These are phyloP conservation scores for Dexiosoma caninum DNA, from an alignment of 2,888 invertebrate species.

Conservation along the genomic window DNA sequence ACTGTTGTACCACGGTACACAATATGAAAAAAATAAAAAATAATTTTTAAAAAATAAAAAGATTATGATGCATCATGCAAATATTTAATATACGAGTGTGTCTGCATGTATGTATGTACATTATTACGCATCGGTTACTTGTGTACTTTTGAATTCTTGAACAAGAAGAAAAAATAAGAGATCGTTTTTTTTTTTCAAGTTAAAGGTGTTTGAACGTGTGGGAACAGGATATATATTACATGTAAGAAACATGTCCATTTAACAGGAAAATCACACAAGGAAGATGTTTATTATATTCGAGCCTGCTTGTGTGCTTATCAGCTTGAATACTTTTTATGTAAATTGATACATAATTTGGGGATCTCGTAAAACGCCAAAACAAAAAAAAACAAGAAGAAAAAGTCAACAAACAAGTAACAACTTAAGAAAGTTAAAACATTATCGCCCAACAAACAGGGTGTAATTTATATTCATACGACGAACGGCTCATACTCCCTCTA, in stretches of 20 bases:
- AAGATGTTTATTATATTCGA: conserved; percentile 1
- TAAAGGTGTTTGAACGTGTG: conserved; percentile 62
- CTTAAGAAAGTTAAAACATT: neutral
- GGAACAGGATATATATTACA: conserved; percentile 64
- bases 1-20: neutral
- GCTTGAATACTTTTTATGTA: conserved; percentile 51
- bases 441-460: conserved; percentile 34
- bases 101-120: no score
- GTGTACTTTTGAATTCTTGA: conserved; percentile 24
- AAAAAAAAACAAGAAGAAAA: no score
- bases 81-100: no score
- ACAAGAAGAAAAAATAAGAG: conserved; percentile 12
- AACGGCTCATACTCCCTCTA: conserved; percentile 44
- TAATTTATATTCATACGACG: conserved; percentile 48
- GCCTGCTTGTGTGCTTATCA: neutral
- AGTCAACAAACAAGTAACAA: no score
- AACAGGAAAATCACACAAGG: conserved; percentile 21
- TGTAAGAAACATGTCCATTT: conserved; percentile 55
- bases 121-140: conserved; percentile 60
- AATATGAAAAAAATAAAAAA: neutral
- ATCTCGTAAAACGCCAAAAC: neutral
- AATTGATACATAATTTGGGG: conserved; percentile 56
- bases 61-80: conserved; percentile 53
- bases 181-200: conserved; percentile 30
- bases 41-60: neutral